phyloP scores from a whole-genome alignment of 2,113 vertebrate genomes.

The Suncus etruscus region DNA sequence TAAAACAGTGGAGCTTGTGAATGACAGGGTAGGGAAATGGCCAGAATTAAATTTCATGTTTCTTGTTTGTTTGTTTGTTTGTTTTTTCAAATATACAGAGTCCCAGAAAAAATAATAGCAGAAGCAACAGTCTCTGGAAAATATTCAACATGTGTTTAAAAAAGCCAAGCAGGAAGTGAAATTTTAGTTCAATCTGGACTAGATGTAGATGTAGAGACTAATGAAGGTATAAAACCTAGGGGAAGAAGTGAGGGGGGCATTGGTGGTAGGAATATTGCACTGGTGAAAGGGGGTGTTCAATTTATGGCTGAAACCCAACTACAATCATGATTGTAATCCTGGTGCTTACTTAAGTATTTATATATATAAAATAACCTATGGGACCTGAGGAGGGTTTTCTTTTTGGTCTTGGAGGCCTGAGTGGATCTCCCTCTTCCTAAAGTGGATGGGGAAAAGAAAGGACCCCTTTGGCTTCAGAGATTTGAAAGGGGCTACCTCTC shows the following conservation, averaged over 20 bases:
- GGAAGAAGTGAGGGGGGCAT: neutral
- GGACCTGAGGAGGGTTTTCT: neutral
- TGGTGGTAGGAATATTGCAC: too few species aligned
- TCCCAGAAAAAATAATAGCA: conserved; percentile 6
- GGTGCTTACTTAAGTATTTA: too few species aligned
- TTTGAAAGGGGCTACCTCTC: neutral
- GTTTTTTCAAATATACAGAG: neutral
- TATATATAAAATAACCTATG: neutral
- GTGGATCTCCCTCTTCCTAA: neutral
- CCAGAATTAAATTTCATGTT: neutral
- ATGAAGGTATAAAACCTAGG: neutral
- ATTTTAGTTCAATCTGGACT: neutral
- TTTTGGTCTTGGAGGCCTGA: neutral
- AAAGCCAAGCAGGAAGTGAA: conserved; percentile 14
- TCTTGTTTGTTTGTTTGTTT: neutral
- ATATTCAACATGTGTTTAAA: conserved; percentile 56
- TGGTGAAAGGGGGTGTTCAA: too few species aligned
- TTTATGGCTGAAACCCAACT: too few species aligned
- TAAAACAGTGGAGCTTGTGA: neutral
- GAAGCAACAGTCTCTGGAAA: conserved; percentile 20
- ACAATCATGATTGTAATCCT: too few species aligned
- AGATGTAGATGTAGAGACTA: neutral
- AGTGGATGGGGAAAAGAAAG: neutral
- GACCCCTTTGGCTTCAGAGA: neutral
- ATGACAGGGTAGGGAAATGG: neutral